Conservation (phyloP, 2,888 invertebrate genomes). For the Cabera pusaria region DNA sequence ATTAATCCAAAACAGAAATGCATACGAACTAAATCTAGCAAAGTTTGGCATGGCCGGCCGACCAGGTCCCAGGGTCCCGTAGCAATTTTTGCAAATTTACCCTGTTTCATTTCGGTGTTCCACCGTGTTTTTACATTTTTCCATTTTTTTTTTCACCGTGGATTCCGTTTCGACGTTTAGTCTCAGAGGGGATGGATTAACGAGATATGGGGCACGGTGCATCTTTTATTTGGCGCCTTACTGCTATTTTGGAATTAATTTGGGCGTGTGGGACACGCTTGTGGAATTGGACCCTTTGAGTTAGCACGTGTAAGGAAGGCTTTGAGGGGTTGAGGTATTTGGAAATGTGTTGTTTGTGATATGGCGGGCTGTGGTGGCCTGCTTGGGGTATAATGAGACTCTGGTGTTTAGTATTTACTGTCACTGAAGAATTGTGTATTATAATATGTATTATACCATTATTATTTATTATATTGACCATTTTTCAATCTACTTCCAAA, state of each 20-base stretch:
- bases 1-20: constrained; percentile 8
- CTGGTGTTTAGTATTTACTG: no score
- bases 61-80: constrained; percentile 46
- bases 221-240: constrained; percentile 42
- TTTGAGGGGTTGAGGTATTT: constrained; percentile 3
- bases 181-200: constrained; percentile 42
- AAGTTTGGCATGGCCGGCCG: constrained; percentile 20
- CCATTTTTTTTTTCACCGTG: constrained; percentile 35
- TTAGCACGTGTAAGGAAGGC: constrained; percentile 9
- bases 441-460: no score
- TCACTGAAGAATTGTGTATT: no score
- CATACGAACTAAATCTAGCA: constrained; percentile 19
- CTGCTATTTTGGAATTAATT: constrained; percentile 31
- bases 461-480: no score
- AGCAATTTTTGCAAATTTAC: constrained; percentile 66
- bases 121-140: constrained; percentile 32
- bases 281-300: constrained; percentile 7
- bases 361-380: no score
- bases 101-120: constrained; percentile 52
- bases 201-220: constrained; percentile 41
- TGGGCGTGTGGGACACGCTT: constrained; percentile 14
- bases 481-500: no score
- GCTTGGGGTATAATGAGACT: no score
- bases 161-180: constrained; percentile 29
- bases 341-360: constrained; percentile 6